A percentile compares a stretch with the other conserved stretches of the same genome.
These are phyloP conservation scores for Chaitophorus viminalis DNA, from an alignment of 2,888 invertebrate genomes.

Conservation along the genomic window DNA sequence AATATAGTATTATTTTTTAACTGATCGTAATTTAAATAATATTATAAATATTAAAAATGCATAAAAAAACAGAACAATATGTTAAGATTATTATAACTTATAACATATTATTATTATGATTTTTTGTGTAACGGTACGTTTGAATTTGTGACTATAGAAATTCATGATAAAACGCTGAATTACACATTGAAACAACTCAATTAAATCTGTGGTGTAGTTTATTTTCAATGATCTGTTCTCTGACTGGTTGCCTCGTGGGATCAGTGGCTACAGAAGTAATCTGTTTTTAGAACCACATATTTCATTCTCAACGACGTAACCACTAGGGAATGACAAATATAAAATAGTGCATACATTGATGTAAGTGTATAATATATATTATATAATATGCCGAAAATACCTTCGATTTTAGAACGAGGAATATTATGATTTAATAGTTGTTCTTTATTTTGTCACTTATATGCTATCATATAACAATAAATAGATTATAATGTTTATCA, in stretches of 20 bases:
- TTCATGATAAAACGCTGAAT: constrained; percentile 3
- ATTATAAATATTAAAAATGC: too few relatives aligned
- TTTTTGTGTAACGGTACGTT: neutral
- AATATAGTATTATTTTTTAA: too few relatives aligned
- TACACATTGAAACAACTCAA: constrained; percentile 37
- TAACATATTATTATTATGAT: too few relatives aligned
- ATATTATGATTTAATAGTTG: constrained; percentile 10
- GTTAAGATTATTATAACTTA: too few relatives aligned
- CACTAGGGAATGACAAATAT: constrained; percentile 54
- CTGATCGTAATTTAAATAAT: too few relatives aligned
- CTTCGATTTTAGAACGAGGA: constrained; percentile 10
- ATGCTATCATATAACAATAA: neutral
- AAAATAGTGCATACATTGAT: constrained; percentile 51
- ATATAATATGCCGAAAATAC: neutral
- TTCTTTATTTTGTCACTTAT: neutral
- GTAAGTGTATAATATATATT: too few relatives aligned
- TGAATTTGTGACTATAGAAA: neutral
- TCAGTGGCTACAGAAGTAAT: constrained; percentile 42
- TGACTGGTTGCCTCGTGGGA: constrained; percentile 44
- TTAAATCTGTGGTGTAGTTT: constrained; percentile 44
- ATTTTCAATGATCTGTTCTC: constrained; percentile 57
- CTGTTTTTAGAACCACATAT: constrained; percentile 51
- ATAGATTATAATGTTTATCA: neutral
- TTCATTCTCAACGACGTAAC: constrained; percentile 52
- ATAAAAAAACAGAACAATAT: too few relatives aligned